Evolutionary conservation across 2,113 vertebrate genomes (phyloP).

Genomic region (Pluvialis apricaria): DNA sequence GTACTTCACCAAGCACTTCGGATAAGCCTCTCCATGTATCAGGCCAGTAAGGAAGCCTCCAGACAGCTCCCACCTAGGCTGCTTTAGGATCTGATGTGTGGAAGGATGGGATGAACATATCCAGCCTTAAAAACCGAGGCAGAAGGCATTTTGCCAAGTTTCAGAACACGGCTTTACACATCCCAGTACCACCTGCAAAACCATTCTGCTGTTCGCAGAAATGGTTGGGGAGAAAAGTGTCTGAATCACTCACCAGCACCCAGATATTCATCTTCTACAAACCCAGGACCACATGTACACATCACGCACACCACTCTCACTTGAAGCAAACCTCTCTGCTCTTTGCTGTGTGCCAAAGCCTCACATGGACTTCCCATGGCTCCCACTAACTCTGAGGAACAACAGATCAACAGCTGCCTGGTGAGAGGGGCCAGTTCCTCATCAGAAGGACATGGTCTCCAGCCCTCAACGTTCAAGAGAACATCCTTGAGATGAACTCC

Average conservation of each 20-base stretch:
- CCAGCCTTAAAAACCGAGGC: not conserved
- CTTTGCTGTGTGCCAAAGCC: not conserved
- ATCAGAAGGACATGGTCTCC: not conserved
- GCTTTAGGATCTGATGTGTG: not conserved
- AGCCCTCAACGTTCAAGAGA: not conserved
- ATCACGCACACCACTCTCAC: not conserved
- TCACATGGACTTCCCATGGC: not conserved
- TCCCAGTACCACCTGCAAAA: not conserved
- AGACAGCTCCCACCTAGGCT: not conserved
- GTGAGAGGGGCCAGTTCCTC: not conserved
- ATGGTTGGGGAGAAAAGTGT: fast-evolving
- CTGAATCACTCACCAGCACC: not conserved
- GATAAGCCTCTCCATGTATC: not conserved
- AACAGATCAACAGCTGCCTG: not conserved
- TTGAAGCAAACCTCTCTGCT: not conserved
- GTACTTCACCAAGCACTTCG: not conserved
- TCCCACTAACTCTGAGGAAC: not conserved
- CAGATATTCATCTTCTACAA: not conserved
- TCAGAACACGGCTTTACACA: not conserved
- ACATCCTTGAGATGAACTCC: not conserved
- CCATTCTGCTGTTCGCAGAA: not conserved
- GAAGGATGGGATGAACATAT: not conserved
- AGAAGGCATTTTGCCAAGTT: not conserved
- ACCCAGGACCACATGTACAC: not conserved
- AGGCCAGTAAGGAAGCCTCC: no score